Conservation (phyloP, 2,113 vertebrate genomes). For the Natator depressus region DNA sequence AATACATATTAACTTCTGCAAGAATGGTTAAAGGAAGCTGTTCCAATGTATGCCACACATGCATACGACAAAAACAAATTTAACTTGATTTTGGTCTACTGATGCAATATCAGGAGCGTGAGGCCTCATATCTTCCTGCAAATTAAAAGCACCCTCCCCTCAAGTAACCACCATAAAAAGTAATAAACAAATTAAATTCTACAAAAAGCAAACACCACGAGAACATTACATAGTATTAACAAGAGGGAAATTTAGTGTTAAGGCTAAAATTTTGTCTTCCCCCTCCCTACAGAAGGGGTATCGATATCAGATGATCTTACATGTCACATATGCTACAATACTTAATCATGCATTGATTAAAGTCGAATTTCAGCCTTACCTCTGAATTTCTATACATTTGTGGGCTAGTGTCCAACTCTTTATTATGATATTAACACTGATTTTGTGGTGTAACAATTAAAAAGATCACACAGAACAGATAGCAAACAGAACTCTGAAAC, state of each 20-base stretch:
- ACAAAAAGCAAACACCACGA: constrained; percentile 11
- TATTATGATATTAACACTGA: background rate
- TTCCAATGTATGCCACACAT: constrained; percentile 15
- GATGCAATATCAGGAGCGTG: background rate
- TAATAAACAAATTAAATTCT: constrained; percentile 18
- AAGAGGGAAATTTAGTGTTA: background rate
- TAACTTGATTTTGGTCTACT: constrained; percentile 38
- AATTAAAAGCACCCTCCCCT: constrained; percentile 8
- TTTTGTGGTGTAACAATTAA: background rate
- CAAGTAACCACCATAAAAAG: constrained; percentile 13
- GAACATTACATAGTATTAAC: background rate
- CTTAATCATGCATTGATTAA: background rate
- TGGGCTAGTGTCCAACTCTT: background rate
- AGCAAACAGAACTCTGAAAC: background rate
- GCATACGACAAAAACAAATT: background rate
- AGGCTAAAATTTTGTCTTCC: background rate
- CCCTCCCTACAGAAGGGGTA: background rate
- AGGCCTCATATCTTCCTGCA: constrained; percentile 18
- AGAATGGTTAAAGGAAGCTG: constrained; percentile 53
- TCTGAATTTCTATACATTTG: background rate
- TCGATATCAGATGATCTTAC: background rate
- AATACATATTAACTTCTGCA: constrained; percentile 55
- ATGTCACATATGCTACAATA: background rate
- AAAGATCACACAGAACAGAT: constrained; percentile 33
- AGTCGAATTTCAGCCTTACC: constrained; percentile 6